Evolutionary conservation across 1,140 invertebrate genomes (phyloP), one percentile per base, ranked within the genome.

Genomic region (Bombus difficillimus): DNA sequence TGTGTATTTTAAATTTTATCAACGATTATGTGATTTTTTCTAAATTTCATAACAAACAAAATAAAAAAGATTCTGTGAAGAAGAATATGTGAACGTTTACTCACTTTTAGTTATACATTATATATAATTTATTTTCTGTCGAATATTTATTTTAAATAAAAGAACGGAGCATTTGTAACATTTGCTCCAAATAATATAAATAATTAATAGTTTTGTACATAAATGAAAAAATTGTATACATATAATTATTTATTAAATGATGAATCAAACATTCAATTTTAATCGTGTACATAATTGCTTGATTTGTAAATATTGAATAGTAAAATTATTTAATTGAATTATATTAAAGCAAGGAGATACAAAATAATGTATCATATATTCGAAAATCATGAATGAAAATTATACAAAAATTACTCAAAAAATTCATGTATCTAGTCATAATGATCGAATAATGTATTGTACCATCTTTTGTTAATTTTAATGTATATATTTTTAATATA

Each of bases 271-370:
- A 47, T 74, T 37, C 22, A 64, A 41, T 47, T 62, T n/a, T 37
- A 64, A 64, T 73, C 22, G 25, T 47, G 22, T 57, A 69, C 8
- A 53, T 66, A 32, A n/a, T 66, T 76, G 2, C 15, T 53, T 41
- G 0, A 81, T 47, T 57, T 57, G 28, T 32, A 39, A 37, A 43
- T 82, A 39, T 76, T n/a, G 18, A 39, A 32, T 53, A 32, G 4
- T 76, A 39, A 28, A 64, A 47, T 74, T 74, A 8, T 47, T 62
- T 62, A 47, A 82, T 15, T 74, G 32, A 64, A 76, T 53, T n/a
- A 10, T 64, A 64, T n/a, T 37, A 25, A 43, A 37, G 3, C 28
- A n/a, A 41, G 0, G 47, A 74, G 15, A 18, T 74, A 37, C 32
- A 32, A 62, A 75, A 34, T 39, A 71, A 13, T 75, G 3, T 57